Percentiles rank a stretch among this genome's conserved stretches.
phyloP scores from a whole-genome alignment of 1,140 invertebrate species.

The Andricus grossulariae region DNA sequence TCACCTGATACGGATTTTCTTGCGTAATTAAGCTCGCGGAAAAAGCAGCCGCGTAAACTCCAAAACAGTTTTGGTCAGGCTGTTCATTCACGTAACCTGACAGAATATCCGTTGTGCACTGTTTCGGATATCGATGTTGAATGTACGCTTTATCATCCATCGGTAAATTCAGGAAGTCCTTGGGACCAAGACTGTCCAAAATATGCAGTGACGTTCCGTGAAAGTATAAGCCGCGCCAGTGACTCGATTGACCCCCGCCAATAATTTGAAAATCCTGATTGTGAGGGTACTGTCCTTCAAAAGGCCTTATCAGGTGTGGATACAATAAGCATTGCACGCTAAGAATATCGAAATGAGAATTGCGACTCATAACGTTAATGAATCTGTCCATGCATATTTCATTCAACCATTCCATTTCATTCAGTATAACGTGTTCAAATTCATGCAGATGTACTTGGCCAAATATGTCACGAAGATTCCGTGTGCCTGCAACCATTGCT shows the following conservation, averaged over 20 bases:
- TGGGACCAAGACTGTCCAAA: slow-evolving; percentile 38
- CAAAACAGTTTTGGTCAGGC: slow-evolving; percentile 23
- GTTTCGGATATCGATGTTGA: slow-evolving; percentile 12
- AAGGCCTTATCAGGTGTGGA: slow-evolving; percentile 31
- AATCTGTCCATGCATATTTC: no score
- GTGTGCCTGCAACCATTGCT: neutral
- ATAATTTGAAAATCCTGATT: slow-evolving; percentile 40
- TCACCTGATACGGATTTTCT: slow-evolving; percentile 31
- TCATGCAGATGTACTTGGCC: neutral
- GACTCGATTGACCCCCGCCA: slow-evolving; percentile 33
- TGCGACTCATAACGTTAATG: no score
- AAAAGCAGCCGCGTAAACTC: slow-evolving; percentile 16
- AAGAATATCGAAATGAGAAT: slow-evolving; percentile 18
- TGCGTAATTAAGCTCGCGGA: neutral
- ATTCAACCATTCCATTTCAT: no score
- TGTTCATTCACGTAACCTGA: slow-evolving; percentile 17
- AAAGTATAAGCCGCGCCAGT: slow-evolving; percentile 43
- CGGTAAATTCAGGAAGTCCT: slow-evolving; percentile 15
- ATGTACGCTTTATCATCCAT: slow-evolving; percentile 33
- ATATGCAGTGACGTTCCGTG: slow-evolving; percentile 33
- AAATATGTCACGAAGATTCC: slow-evolving; percentile 7
- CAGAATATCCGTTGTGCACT: neutral
- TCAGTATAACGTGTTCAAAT: neutral
- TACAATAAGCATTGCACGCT: slow-evolving; percentile 37
- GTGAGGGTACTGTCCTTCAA: neutral